These are phyloP conservation scores for Lamellibrachia luymesi DNA, from an alignment of 1,140 invertebrate genomes.

Conservation along the genomic window DNA sequence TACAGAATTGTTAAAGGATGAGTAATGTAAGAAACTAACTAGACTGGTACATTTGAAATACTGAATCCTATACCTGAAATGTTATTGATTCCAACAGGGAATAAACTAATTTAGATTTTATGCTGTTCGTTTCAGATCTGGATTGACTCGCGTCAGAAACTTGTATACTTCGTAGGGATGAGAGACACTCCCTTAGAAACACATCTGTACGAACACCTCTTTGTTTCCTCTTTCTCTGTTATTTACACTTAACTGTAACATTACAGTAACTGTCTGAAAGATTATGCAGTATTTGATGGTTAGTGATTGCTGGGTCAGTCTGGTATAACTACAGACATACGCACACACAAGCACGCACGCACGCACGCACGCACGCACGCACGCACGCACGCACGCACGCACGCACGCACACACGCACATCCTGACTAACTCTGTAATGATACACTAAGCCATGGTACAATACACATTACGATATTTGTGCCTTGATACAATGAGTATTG, in stretches of 20 bases:
- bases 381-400: no score
- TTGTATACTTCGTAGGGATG: slow-evolving; percentile 59
- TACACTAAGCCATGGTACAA: no score
- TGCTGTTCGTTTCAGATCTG: slow-evolving; percentile 46
- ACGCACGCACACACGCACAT: not conserved
- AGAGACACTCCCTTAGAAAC: slow-evolving; percentile 59
- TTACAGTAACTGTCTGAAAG: not conserved
- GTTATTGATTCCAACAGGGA: not conserved
- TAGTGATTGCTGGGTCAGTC: not conserved
- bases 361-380: slow-evolving; percentile 11
- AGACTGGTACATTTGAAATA: not conserved
- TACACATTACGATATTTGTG: no score
- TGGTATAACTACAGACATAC: not conserved
- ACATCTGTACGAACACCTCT: slow-evolving; percentile 55
- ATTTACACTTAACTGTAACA: not conserved
- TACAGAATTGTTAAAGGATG: no score
- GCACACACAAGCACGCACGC: not conserved
- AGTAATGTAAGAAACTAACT: not conserved
- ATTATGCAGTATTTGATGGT: not conserved
- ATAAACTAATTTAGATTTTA: not conserved
- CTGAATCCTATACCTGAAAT: not conserved
- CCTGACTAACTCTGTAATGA: not conserved
- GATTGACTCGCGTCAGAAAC: slow-evolving; percentile 54
- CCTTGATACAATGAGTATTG: no score
- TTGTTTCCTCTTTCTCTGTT: not conserved